Conservation (phyloP, 2,113 vertebrate species). For the Campylomormyrus tamandua region DNA sequence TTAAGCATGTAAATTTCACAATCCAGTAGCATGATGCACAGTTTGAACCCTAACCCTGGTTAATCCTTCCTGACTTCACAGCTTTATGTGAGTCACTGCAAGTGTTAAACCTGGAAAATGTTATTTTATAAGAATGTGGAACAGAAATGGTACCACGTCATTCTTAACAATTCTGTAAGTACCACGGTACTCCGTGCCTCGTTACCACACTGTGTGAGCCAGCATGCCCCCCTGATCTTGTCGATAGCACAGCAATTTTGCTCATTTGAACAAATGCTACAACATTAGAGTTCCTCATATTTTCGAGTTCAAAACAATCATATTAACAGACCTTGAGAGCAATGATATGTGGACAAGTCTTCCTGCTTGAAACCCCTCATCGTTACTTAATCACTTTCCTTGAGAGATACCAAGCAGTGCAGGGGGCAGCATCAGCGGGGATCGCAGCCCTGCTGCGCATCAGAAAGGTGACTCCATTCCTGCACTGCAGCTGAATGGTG, state of each 20-base stretch:
- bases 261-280: not conserved
- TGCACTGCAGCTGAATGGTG: not conserved
- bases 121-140: not conserved
- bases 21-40: not conserved
- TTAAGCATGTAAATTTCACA: not conserved
- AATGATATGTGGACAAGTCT: not conserved
- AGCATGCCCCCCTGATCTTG: not conserved
- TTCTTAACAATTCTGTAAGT: not conserved
- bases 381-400: not conserved
- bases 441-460: not conserved
- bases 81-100: not conserved
- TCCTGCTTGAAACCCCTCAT: not conserved
- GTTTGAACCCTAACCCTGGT: not conserved
- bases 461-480: not conserved
- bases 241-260: not conserved
- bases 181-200: not conserved
- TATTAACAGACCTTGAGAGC: not conserved
- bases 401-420: not conserved
- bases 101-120: not conserved
- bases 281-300: not conserved
- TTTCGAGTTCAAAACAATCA: not conserved
- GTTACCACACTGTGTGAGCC: not conserved
- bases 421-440: not conserved
- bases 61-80: not conserved
- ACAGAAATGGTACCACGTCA: not conserved